A percentile compares a stretch with the other conserved stretches of the same genome.
These are phyloP conservation scores for Odontomachus brunneus DNA, from an alignment of 1,140 invertebrate genomes.

Conservation along the genomic window DNA sequence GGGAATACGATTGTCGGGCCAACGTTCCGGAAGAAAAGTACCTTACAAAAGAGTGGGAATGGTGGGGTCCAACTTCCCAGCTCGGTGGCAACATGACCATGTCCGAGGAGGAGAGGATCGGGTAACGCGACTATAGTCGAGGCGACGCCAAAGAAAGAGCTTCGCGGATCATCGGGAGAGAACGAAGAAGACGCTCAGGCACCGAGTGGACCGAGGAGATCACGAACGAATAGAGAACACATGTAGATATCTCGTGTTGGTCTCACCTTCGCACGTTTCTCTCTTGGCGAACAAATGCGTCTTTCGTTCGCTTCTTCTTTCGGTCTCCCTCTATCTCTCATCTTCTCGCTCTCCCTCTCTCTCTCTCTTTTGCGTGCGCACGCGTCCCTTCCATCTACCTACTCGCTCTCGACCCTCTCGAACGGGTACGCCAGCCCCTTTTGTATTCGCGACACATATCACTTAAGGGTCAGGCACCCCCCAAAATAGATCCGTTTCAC, in stretches of 20 bases:
- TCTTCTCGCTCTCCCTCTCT: conserved; percentile 17
- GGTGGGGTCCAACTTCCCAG: conserved; percentile 27
- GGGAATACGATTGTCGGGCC: conserved; percentile 83
- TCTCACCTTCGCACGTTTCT: conserved; percentile 48
- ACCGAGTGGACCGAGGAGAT: conserved; percentile 60
- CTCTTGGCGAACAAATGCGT: conserved; percentile 61
- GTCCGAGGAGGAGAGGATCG: neutral
- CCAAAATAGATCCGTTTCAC: conserved; percentile 84
- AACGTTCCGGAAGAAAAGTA: conserved; percentile 84
- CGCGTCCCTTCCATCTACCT: conserved; percentile 3
- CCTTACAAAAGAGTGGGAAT: conserved; percentile 75
- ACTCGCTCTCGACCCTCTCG: conserved; percentile 29
- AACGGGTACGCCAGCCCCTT: conserved; percentile 67
- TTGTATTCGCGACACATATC: conserved; percentile 83
- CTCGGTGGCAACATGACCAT: conserved; percentile 41
- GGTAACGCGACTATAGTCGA: conserved; percentile 27
- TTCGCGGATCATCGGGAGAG: neutral
- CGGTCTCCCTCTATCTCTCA: neutral
- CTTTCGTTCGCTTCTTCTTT: conserved; percentile 7
- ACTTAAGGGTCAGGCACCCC: conserved; percentile 83
- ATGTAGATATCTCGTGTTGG: conserved; percentile 77
- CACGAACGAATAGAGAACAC: conserved; percentile 82
- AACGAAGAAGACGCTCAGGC: neutral
- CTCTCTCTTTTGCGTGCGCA: neutral
- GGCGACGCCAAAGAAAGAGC: conserved; percentile 35